Percentiles rank a stretch among this genome's conserved stretches.
These are phyloP conservation scores for Parnassius smintheus DNA, from an alignment of 2,888 invertebrate genomes.

Conservation along the genomic window DNA sequence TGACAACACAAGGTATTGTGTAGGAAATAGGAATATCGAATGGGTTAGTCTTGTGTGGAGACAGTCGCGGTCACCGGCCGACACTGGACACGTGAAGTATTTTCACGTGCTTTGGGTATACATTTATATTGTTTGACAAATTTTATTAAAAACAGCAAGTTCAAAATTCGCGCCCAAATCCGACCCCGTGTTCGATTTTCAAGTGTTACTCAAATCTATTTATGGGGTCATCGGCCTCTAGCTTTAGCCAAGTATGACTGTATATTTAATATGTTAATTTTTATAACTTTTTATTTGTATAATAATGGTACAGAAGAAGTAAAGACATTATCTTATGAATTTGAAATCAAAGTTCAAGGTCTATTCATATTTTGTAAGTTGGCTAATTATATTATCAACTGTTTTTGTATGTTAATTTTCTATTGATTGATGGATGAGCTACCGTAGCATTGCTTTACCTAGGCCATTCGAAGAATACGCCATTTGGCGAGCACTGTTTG, in stretches of 20 bases:
- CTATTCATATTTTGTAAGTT: too few species aligned
- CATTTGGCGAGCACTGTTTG: too few species aligned
- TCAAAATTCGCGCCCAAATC: neutral
- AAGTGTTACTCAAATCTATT: constrained; percentile 37
- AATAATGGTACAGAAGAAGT: constrained; percentile 6
- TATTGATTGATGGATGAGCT: too few species aligned
- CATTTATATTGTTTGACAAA: neutral
- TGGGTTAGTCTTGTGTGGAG: constrained; percentile 20
- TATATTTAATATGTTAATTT: constrained; percentile 10
- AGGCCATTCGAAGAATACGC: too few species aligned
- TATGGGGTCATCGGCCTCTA: constrained; percentile 58
- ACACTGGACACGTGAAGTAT: constrained; percentile 26
- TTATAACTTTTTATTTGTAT: constrained; percentile 2
- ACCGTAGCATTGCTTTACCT: too few species aligned
- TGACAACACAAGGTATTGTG: constrained; percentile 53
- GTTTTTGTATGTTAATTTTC: too few species aligned
- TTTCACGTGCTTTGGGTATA: constrained; percentile 1
- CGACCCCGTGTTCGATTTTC: constrained; percentile 14
- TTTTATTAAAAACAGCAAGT: neutral
- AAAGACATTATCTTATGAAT: neutral
- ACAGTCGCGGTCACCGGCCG: constrained; percentile 23
- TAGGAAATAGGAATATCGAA: constrained; percentile 25
- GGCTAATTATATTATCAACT: too few species aligned
- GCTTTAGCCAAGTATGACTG: constrained; percentile 45
- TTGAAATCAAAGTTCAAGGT: constrained; percentile 3